Evolutionary conservation across 1,140 invertebrate species (phyloP), one percentile per base, ranked within the genome.

Genomic region (Brachystomella parvula): DNA sequence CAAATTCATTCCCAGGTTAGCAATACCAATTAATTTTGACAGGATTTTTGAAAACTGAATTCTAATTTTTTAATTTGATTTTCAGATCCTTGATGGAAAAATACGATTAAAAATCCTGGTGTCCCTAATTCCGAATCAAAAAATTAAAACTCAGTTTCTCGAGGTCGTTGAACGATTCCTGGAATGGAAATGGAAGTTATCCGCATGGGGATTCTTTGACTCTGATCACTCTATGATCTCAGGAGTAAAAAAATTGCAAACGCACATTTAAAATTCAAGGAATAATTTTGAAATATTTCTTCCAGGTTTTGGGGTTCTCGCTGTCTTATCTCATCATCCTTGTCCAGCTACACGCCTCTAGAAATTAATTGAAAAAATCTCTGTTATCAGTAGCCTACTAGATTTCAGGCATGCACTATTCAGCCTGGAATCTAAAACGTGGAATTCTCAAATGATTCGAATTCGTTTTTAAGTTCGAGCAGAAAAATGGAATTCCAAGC

Each of bases 171-270:
- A 9, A 24, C 9, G 12, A 26, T 53, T 53, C 24, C 49, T 53
- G 21, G 21, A 53, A 53, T 53, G 49, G 49, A 53, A 53, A 15
- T 53, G 49, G 49, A 24, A 53, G 21, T 53, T 53, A 24, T 53
- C 49, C 15, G 49, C 49, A 12, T 53, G 49, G 12, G 49, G 49
- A 15, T 53, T 53, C 49, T 53, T 53, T 26, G 3, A 24, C 12
- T 17, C 49, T 12, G 49, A 53, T 15, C 49, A 53, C 24, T 53
- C 49, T 17, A 53, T 53, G 49, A 15, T 53, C 6, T 53, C 49
- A 24, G 49, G 49, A 6, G 49, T 53, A n/a, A n/a, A 24, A 53
- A 24, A 15, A 17, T 53, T 44, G n/a, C 39, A 53, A 15, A 24
- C 49, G 24, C 6, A 26, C 6, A 53, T 17, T 17, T 53, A 17